These are phyloP conservation scores for Ceratina calcarata DNA, from an alignment of 1,140 invertebrate genomes.

Conservation along the genomic window DNA sequence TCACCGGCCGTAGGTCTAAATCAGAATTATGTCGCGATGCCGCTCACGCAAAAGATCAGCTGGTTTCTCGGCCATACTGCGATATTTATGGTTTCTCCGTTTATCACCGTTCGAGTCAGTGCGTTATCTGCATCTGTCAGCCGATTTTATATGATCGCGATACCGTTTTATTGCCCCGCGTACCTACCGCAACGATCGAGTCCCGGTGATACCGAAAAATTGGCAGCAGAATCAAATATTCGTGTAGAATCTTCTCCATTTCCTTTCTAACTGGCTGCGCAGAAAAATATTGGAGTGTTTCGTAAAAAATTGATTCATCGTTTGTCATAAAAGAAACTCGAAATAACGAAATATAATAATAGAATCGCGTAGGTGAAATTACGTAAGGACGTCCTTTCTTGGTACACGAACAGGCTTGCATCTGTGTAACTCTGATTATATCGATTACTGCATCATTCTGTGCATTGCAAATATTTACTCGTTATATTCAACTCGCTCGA, in stretches of 20 bases:
- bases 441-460: too few species aligned
- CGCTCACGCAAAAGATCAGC: not conserved
- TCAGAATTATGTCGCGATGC: slow-evolving; percentile 2
- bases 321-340: too few species aligned
- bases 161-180: slow-evolving; percentile 3
- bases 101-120: not conserved
- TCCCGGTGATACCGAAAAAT: slow-evolving; percentile 1
- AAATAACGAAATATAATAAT: too few species aligned
- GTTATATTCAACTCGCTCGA: too few species aligned
- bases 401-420: too few species aligned
- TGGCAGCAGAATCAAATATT: not conserved
- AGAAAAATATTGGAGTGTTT: too few species aligned
- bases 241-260: not conserved
- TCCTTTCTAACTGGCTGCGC: too few species aligned
- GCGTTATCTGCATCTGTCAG: slow-evolving; percentile 12
- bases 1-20: not conserved
- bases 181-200: not conserved
- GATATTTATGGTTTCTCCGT: not conserved
- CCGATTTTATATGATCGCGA: slow-evolving; percentile 4
- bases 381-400: too few species aligned
- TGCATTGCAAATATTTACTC: too few species aligned
- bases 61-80: not conserved
- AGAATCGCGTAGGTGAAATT: too few species aligned
- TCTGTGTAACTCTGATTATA: too few species aligned
- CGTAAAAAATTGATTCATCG: too few species aligned